These are phyloP conservation scores for Tachycineta bicolor DNA, from an alignment of 2,113 vertebrate species.

Conservation along the genomic window DNA sequence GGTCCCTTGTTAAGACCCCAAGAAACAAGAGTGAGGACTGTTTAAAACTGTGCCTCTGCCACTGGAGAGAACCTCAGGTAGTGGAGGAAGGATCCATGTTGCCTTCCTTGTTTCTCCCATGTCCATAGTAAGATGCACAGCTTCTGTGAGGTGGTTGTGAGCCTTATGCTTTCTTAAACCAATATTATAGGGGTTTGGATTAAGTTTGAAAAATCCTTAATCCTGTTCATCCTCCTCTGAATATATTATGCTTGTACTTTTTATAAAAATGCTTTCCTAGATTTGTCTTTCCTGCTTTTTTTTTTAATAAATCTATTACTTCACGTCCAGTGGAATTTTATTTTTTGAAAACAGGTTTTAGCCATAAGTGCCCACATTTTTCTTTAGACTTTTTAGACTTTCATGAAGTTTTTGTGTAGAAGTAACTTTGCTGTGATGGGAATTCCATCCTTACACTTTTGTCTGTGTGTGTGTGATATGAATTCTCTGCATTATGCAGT, in stretches of 20 bases:
- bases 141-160: not conserved
- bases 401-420: not conserved
- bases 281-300: not conserved
- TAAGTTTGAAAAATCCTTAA: conserved; percentile 8
- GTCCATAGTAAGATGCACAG: not conserved
- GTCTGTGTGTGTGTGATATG: not conserved
- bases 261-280: not conserved
- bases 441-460: not conserved
- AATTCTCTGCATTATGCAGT: conserved; percentile 8
- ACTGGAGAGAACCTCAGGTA: not conserved
- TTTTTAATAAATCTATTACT: not conserved
- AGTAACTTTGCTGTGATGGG: not conserved
- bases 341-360: not conserved
- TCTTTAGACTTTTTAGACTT: not conserved
- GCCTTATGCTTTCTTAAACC: not conserved
- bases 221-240: not conserved
- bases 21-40: not conserved
- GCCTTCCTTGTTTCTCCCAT: not conserved
- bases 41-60: not conserved
- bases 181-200: not conserved
- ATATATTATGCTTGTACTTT: not conserved
- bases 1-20: not conserved
- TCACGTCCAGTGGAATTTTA: not conserved
- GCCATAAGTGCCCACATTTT: not conserved
- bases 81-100: not conserved